Base-by-base conservation (phyloP, 2,797 vertebrate species). In the Kryptolebias ocellatus region DNA sequence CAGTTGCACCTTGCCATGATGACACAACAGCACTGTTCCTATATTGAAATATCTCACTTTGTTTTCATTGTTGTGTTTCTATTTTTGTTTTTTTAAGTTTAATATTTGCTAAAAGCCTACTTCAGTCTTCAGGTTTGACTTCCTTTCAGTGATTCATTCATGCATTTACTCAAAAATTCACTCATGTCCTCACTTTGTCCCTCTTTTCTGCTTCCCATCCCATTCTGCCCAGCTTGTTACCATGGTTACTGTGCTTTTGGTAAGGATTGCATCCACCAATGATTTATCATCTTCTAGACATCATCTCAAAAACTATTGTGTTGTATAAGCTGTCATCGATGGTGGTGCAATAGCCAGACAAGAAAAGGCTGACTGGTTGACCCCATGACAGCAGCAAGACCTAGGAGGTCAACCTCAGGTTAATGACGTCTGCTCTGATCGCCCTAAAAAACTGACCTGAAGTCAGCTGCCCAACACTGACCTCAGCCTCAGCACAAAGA, bases 381-480 rank as follows among this genome's bases (percentile, higher is more conserved):
- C 83, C 81, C 50, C 11, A 4, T 39, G 74, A 84, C 87, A 89
- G 87, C 84, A 84, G 83, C 27, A 0, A 72, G 51, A 74, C 88
- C 61, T 2, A 17, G 47, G 45, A 62, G 85, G 83, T 81, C 75
- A 46, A 57, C 60, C 12, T 64, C 57, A 75, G 88, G 84, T 83
- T 90, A 90, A 89, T 88, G 79, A 72, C 50, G 64, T 71, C 75
- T 69, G 61, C 70, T 50, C 66, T 37, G 10, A 44, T 81, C 70
- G 24, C 85, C 74, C 54, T 72, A 71, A 83, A 24, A 79, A 67
- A 51, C 59, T 77, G 82, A 84, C 84, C 80, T 72, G 4, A 69
- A 69, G 83, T 90, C 81, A 88, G 88, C 72, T 64, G 53, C 67
- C 60, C 56, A 69, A 64, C 56, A 24, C 80, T 76, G 78, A 82